phyloP scores from a whole-genome alignment of 2,888 invertebrate genomes.

The Papilio demoleus region DNA sequence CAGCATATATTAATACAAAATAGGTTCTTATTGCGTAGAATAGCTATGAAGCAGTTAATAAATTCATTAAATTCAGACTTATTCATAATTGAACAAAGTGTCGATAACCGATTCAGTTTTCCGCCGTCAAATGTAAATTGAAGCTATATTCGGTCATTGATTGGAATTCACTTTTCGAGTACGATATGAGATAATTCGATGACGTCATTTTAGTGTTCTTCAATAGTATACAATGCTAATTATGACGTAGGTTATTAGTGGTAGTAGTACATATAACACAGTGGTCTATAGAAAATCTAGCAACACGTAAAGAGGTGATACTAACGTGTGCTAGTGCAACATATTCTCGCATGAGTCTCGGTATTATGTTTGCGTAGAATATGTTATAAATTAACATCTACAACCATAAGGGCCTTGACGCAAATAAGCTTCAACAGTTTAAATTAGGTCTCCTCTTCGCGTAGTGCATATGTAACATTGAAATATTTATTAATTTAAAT shows the following conservation, averaged over 20 bases:
- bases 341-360: not conserved
- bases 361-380: not conserved
- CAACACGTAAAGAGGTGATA: not conserved
- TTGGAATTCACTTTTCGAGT: not conserved
- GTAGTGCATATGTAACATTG: not conserved
- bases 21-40: slow-evolving; percentile 8
- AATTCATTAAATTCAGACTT: not conserved
- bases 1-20: slow-evolving; percentile 28
- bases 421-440: not conserved
- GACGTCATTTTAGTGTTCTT: not conserved
- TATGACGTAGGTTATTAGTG: no score
- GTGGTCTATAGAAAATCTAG: not conserved
- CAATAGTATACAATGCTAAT: not conserved
- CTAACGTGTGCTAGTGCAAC: not conserved
- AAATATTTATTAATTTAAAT: not conserved
- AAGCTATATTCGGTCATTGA: not conserved
- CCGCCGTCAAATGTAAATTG: not conserved
- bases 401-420: not conserved
- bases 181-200: not conserved
- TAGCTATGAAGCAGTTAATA: not conserved
- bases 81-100: slow-evolving; percentile 2
- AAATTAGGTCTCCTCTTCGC: not conserved
- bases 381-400: not conserved
- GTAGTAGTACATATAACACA: not conserved
- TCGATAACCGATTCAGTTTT: not conserved